Base-by-base conservation (phyloP, 2,797 vertebrate species). In the Pogonophryne albipinna region DNA sequence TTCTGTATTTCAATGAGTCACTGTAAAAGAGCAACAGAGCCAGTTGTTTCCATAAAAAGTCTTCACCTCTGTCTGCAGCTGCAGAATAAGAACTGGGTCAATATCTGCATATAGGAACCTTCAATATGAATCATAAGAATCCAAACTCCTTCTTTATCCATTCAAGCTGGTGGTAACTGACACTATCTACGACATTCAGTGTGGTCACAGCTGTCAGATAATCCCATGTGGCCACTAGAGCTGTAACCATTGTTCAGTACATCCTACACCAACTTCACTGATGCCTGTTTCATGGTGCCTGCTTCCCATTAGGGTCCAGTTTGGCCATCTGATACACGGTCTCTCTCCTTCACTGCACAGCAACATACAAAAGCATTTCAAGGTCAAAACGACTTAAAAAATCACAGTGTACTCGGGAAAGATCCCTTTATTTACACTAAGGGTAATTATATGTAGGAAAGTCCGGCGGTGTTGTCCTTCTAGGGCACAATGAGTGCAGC, bases 251-350 rank as follows among this genome's bases (percentile, higher is more conserved):
- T 45, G 47, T 46, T 44, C 4, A 17, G 16, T 19, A 69, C 66
- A 73, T 73, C 23, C 47, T 69, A 51, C 53, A 71, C 49, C 44
- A 38, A 9, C 49, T 57, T 65, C 65, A 52, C 61, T 57, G 20
- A 62, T 77, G 61, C 50, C 41, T 72, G 45, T 10, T 66, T 16
- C 38, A 41, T 49, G 6, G 14, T 65, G 55, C 53, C 77, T 85
- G 72, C 47, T 76, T 86, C 81, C 71, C 59, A 84, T 88, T 73
- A 80, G 57, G 34, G 60, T 71, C 61, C 61, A 73, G 10, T 79
- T 78, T 84, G 70, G 63, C 55, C 20, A 46, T 80, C 65, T 76
- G 75, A 86, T 49, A 62, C 46, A 66, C 6, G 0, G 47, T 46
- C 23, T 46, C 23, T 46, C 31, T 74, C 38, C 31, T 55, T 57